Evolutionary conservation across 2,888 invertebrate species (phyloP).

Genomic region (Thereva nobilitata): DNA sequence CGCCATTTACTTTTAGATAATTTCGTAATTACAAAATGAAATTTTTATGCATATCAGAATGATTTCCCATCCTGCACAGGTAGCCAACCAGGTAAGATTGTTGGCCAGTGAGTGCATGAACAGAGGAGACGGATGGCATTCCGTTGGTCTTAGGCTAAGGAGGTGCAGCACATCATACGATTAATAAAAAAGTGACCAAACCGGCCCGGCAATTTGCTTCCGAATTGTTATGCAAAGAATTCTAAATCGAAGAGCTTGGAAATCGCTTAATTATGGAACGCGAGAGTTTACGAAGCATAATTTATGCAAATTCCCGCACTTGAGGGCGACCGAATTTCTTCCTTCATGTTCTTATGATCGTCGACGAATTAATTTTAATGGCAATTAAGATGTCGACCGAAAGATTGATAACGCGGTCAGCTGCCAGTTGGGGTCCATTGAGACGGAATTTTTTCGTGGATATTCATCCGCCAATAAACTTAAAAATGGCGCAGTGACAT

Average conservation of each 20-base stretch:
- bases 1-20: conserved; percentile 41
- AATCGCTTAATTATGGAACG: conserved; percentile 37
- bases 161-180: conserved; percentile 12
- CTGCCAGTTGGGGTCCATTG: neutral
- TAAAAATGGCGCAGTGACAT: neutral
- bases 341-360: conserved; percentile 1
- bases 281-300: neutral
- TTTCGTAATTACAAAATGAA: conserved; percentile 40
- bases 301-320: neutral
- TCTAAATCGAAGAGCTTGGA: conserved; percentile 11
- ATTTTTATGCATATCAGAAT: conserved; percentile 35
- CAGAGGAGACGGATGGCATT: neutral
- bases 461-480: neutral
- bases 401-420: conserved; percentile 5
- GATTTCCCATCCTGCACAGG: conserved; percentile 3
- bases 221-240: conserved; percentile 33
- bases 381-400: conserved; percentile 7
- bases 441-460: neutral
- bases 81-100: neutral
- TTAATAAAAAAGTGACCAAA: conserved; percentile 34
- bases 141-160: neutral
- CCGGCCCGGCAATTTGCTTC: conserved; percentile 38
- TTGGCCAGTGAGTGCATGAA: neutral
- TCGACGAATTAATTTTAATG: conserved; percentile 9
- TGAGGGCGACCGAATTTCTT: conserved; percentile 1